phyloP scores from a whole-genome alignment of 2,797 vertebrate genomes.

The Okamejei kenojei region DNA sequence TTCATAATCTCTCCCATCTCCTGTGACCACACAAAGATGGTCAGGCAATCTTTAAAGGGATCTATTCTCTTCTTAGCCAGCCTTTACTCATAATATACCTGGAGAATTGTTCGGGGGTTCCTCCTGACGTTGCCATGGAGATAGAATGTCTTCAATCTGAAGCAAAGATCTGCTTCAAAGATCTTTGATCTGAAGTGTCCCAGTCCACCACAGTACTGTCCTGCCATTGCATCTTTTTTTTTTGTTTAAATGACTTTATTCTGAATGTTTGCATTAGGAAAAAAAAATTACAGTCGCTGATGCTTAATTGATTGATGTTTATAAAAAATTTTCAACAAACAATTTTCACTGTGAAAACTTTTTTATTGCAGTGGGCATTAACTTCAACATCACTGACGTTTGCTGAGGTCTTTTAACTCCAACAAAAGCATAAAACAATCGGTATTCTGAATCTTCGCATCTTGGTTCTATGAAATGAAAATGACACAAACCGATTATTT shows the following conservation, averaged over 20 bases:
- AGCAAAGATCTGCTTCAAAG: no score
- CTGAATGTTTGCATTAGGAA: not conserved
- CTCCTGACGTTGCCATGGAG: not conserved
- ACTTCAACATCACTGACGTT: not conserved
- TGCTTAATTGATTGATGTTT: not conserved
- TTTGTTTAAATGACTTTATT: not conserved
- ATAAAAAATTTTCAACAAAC: not conserved
- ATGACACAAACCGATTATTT: not conserved
- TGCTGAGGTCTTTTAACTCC: not conserved
- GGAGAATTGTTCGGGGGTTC: not conserved
- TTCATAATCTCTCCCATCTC: no score
- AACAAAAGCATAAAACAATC: not conserved
- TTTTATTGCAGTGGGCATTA: not conserved
- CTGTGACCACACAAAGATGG: no score
- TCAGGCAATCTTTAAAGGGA: no score
- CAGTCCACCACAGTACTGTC: not conserved
- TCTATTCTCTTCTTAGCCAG: no score
- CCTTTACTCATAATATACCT: no score
- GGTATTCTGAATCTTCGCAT: not conserved
- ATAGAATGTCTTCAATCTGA: not conserved
- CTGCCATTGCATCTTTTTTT: not conserved
- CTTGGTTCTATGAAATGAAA: not conserved
- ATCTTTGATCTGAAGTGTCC: no score
- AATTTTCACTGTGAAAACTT: not conserved
- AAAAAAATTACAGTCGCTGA: not conserved